These are phyloP conservation scores for Rhodinocichla rosea DNA, from an alignment of 2,113 vertebrate genomes.

Conservation along the genomic window DNA sequence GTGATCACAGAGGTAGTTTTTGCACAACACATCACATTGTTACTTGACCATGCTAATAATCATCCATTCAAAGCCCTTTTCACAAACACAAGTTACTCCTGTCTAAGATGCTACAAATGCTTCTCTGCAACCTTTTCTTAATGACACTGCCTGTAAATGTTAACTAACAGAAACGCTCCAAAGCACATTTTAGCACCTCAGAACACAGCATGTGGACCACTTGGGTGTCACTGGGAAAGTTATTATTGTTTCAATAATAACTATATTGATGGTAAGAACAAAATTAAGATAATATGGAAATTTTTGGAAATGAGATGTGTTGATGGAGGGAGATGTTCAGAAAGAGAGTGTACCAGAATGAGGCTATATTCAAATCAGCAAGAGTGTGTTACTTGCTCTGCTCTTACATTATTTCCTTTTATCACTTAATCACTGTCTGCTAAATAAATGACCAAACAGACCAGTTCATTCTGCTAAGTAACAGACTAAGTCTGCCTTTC, in stretches of 20 bases:
- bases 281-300: neutral
- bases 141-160: neutral
- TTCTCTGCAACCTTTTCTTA: neutral
- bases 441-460: neutral
- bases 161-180: neutral
- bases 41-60: neutral
- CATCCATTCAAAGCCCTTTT: neutral
- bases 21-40: neutral
- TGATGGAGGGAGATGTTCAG: neutral
- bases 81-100: neutral
- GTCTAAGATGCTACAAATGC: neutral
- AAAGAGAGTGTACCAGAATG: neutral
- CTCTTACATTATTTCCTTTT: neutral
- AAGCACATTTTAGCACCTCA: neutral
- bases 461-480: neutral
- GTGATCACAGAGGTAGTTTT: neutral
- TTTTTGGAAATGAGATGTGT: neutral
- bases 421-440: neutral
- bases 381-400: neutral
- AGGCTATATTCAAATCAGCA: neutral
- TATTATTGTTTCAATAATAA: neutral
- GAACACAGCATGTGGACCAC: neutral
- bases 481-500: neutral
- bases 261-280: neutral
- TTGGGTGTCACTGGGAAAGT: neutral